phyloP scores from a whole-genome alignment of 2,113 vertebrate species.

The Datnioides undecimradiatus region DNA sequence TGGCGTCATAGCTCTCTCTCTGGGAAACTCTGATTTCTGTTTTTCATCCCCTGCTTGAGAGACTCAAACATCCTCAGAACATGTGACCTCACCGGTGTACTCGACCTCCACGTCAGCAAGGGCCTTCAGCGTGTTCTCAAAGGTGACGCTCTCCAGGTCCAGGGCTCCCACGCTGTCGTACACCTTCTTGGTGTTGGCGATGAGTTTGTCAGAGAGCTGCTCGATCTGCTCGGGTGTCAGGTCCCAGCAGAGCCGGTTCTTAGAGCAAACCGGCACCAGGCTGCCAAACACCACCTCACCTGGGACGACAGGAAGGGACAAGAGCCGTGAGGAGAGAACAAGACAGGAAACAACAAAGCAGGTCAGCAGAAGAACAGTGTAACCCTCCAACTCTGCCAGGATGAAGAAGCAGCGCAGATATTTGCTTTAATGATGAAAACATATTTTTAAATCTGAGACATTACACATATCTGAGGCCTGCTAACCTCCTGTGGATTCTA shows the following conservation, averaged over 20 bases:
- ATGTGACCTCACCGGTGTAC: slow-evolving; percentile 87
- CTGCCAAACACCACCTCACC: slow-evolving; percentile 84
- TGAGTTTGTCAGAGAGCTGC: slow-evolving; percentile 84
- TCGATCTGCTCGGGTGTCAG: slow-evolving; percentile 88
- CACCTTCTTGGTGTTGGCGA: slow-evolving; percentile 88
- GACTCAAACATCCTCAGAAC: background rate
- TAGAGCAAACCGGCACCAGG: slow-evolving; percentile 48
- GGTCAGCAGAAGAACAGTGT: no score
- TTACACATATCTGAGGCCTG: no score
- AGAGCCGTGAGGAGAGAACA: background rate
- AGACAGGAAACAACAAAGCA: no score
- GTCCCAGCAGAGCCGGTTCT: slow-evolving; percentile 90
- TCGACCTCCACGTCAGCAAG: slow-evolving; percentile 93
- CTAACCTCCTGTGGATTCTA: no score
- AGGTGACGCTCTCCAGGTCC: slow-evolving; percentile 83
- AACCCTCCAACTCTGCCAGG: no score
- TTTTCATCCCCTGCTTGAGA: background rate
- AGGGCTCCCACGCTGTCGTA: slow-evolving; percentile 91
- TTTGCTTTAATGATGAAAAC: no score
- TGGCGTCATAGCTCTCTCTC: background rate
- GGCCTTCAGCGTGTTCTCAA: slow-evolving; percentile 91
- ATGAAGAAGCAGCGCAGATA: no score
- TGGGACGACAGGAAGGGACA: slow-evolving; percentile 7
- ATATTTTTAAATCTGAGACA: no score
- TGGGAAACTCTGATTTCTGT: background rate